Conservation (phyloP, 2,113 vertebrate genomes). For the Ameiurus melas region DNA sequence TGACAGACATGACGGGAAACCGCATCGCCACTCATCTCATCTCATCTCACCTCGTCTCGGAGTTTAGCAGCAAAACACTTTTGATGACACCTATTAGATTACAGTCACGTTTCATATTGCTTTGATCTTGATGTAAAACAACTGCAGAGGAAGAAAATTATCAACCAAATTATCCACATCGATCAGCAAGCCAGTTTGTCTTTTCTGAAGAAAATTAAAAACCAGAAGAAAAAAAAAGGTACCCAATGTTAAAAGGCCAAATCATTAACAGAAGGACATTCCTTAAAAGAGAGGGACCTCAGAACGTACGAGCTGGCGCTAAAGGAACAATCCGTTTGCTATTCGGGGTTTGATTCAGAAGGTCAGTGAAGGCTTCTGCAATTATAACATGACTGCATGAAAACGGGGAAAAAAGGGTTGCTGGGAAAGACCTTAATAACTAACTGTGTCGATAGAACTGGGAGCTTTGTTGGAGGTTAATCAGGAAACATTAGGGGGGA, state of each 20-base stretch:
- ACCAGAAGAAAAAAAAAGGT: background rate
- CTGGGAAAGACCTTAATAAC: background rate
- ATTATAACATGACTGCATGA: background rate
- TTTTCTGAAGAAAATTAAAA: constrained; percentile 24
- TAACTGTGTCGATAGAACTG: background rate
- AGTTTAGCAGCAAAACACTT: constrained; percentile 25
- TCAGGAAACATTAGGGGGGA: background rate
- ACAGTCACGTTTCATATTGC: constrained; percentile 48
- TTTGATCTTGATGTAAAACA: constrained; percentile 45
- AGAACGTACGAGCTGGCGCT: background rate
- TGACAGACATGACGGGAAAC: constrained; percentile 19
- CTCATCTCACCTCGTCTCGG: constrained; percentile 22
- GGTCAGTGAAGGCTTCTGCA: background rate
- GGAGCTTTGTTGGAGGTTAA: constrained; percentile 1
- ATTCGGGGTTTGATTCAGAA: constrained; percentile 14
- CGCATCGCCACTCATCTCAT: constrained; percentile 20
- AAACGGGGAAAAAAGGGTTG: background rate
- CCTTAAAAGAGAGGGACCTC: background rate
- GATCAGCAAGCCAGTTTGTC: constrained; percentile 12
- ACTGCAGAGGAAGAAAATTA: constrained; percentile 27
- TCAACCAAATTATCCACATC: constrained; percentile 41
- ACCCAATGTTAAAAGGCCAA: constrained; percentile 19
- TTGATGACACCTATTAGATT: constrained; percentile 48
- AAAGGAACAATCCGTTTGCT: background rate
- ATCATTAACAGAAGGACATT: constrained; percentile 6